Conservation (phyloP, 2,113 vertebrate species). For the Pterocles gutturalis region DNA sequence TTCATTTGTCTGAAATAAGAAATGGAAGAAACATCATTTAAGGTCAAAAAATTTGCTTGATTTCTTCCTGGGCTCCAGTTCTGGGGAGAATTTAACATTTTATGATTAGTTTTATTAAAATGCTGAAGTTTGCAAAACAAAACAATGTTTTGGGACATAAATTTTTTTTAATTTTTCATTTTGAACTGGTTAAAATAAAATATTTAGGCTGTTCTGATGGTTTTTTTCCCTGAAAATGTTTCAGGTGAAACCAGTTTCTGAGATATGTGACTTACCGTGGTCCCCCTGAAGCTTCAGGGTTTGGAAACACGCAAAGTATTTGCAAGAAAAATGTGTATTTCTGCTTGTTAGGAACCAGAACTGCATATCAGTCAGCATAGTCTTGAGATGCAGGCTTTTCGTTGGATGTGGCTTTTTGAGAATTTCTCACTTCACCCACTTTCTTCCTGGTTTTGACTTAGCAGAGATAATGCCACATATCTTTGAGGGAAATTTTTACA, state of each 20-base stretch:
- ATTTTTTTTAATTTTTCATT: background rate
- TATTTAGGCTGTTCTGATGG: background rate
- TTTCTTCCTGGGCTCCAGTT: background rate
- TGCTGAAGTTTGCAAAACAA: background rate
- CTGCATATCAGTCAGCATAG: fast-evolving
- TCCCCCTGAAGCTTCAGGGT: background rate
- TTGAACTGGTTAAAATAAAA: background rate
- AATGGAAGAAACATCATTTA: background rate
- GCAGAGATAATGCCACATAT: too few relatives aligned
- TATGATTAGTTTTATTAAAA: background rate
- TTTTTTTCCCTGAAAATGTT: background rate
- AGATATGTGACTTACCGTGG: background rate
- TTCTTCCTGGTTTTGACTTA: background rate
- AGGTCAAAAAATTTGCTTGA: background rate
- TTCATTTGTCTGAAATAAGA: background rate
- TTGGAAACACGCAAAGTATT: background rate
- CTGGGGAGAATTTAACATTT: background rate
- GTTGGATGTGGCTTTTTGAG: background rate
- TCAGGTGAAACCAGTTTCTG: background rate
- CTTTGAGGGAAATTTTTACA: background rate
- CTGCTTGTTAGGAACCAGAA: background rate
- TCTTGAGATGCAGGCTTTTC: background rate
- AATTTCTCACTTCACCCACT: background rate
- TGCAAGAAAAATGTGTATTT: background rate
- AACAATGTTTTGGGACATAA: background rate